These are phyloP conservation scores for Tympanoctomys barrerae DNA, from an alignment of 2,797 vertebrate species.

Conservation along the genomic window DNA sequence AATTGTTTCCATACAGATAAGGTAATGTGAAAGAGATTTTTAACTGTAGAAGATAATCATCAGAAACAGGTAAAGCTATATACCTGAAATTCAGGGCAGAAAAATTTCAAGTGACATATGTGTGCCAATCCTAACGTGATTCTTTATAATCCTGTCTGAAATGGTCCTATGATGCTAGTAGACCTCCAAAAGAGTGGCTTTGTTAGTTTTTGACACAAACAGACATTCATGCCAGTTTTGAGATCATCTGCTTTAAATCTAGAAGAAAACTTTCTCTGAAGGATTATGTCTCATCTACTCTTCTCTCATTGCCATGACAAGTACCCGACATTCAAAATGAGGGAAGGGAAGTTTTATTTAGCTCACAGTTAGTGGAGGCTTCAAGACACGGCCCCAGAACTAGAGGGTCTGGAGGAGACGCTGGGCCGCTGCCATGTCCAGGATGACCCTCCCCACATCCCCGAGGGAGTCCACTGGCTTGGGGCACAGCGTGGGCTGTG, in stretches of 20 bases:
- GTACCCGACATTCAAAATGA: no score
- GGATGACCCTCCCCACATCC: no score
- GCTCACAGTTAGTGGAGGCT: no score
- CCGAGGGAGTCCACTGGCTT: no score
- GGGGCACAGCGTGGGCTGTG: no score
- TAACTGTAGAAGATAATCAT: not conserved
- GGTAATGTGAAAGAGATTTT: not conserved
- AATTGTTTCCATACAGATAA: not conserved
- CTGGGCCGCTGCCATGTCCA: no score
- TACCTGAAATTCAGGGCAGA: not conserved
- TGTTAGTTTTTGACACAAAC: conserved; percentile 6
- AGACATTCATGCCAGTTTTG: not conserved
- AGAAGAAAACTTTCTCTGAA: no score
- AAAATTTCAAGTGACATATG: conserved; percentile 40
- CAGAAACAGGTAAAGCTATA: not conserved
- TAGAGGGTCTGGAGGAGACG: no score
- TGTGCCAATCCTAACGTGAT: conserved; percentile 13
- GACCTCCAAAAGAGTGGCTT: not conserved
- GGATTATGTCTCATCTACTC: no score
- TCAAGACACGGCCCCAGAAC: no score
- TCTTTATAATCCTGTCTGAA: conserved; percentile 38
- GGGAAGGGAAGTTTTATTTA: no score
- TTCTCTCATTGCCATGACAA: no score
- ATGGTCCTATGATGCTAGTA: not conserved
- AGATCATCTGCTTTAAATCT: not conserved